Percentiles rank a stretch among this genome's conserved stretches.
Conservation (phyloP, 2,113 vertebrate species). For the Melanostigma gelatinosum region DNA sequence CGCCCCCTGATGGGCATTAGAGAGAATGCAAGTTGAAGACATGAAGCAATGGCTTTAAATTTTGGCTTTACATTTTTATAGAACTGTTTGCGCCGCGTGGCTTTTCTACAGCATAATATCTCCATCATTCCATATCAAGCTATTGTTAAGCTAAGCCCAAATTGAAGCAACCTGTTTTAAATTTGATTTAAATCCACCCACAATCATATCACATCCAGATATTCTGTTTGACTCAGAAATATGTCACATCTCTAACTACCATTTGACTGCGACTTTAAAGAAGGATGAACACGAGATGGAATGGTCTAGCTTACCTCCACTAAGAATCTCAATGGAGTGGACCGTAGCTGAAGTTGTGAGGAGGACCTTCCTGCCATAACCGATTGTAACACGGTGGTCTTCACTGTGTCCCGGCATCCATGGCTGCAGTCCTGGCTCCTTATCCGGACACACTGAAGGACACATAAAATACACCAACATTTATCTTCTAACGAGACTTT, state of each 20-base stretch:
- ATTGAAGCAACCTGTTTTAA: background rate
- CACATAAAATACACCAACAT: background rate
- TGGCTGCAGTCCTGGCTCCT: conserved; percentile 85
- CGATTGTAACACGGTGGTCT: conserved; percentile 83
- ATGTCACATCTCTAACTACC: background rate
- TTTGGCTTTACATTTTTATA: background rate
- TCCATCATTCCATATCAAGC: background rate
- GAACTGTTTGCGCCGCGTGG: background rate
- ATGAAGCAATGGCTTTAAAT: background rate
- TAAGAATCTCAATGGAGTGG: conserved; percentile 89
- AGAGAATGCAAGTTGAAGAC: background rate
- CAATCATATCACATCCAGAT: background rate
- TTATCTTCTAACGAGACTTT: background rate
- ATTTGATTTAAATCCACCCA: background rate
- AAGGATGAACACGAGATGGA: background rate
- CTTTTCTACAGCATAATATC: background rate
- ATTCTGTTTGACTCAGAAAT: background rate
- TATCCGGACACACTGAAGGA: conserved; percentile 87
- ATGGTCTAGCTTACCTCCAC: conserved; percentile 84
- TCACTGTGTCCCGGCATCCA: conserved; percentile 91
- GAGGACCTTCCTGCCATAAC: conserved; percentile 84
- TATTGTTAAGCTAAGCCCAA: background rate
- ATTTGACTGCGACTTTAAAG: background rate
- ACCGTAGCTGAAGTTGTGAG: conserved; percentile 91
- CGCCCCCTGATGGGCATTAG: no score